Percentiles rank a stretch among this genome's conserved stretches.
Evolutionary conservation across 2,797 vertebrate genomes (phyloP).

Genomic region (Propithecus deckenii): DNA sequence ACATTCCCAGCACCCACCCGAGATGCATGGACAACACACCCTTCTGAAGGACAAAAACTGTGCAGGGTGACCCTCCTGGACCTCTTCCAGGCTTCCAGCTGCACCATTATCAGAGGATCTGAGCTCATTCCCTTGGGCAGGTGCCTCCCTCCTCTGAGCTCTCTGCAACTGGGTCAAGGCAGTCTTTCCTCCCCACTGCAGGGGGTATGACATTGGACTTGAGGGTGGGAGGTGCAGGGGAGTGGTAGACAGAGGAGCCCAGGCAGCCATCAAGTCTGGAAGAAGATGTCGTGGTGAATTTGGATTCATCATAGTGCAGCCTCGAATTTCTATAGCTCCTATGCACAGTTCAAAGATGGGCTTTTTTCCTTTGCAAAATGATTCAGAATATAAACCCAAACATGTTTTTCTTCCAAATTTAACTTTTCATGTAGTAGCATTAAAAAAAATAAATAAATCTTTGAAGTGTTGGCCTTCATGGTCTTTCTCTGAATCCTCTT

Average conservation of each 20-base stretch:
- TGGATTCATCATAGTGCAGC: background rate
- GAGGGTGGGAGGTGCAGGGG: background rate
- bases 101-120: slow-evolving; percentile 40
- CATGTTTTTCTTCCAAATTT: background rate
- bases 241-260: slow-evolving; percentile 1
- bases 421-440: slow-evolving; percentile 57
- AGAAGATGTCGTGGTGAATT: background rate
- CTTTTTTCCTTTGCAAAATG: slow-evolving; percentile 37
- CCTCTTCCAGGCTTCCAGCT: slow-evolving; percentile 56
- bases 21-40: background rate
- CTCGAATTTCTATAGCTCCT: background rate
- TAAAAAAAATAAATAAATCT: slow-evolving; percentile 58
- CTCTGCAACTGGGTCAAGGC: slow-evolving; percentile 63
- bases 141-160: slow-evolving; percentile 69
- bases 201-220: slow-evolving; percentile 41
- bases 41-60: slow-evolving; percentile 30
- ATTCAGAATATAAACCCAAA: slow-evolving; percentile 54
- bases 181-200: slow-evolving; percentile 46
- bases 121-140: slow-evolving; percentile 66
- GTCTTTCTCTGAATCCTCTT: slow-evolving; percentile 53
- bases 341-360: background rate
- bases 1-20: background rate
- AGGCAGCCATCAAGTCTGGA: background rate
- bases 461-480: slow-evolving; percentile 48
- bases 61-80: slow-evolving; percentile 1